These are phyloP conservation scores for Osmerus eperlanus DNA, from an alignment of 2,113 vertebrate species.

Conservation along the genomic window DNA sequence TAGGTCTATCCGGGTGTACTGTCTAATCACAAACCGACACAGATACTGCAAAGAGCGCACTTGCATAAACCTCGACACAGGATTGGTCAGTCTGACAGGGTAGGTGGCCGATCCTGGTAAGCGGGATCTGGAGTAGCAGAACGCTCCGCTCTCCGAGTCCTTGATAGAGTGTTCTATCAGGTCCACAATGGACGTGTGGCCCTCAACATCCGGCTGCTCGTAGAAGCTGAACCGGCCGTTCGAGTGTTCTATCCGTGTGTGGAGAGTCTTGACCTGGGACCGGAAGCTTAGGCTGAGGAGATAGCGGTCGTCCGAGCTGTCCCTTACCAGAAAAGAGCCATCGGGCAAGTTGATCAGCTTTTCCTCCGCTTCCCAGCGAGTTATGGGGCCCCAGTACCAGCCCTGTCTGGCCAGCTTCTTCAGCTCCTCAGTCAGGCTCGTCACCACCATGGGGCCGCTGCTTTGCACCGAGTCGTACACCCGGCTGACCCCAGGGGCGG, in stretches of 20 bases:
- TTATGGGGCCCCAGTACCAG: conserved; percentile 99
- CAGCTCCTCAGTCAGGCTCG: conserved; percentile 95
- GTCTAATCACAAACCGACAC: conserved; percentile 97
- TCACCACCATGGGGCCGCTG: conserved; percentile 93
- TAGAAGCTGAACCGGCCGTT: conserved; percentile 99
- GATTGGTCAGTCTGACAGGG: conserved; percentile 93
- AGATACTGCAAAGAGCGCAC: conserved; percentile 97
- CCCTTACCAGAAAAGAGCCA: conserved; percentile 93
- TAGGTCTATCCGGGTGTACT: conserved; percentile 97
- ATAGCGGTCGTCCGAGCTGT: conserved; percentile 96
- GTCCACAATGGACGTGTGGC: conserved; percentile 96
- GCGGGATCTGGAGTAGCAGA: conserved; percentile 97
- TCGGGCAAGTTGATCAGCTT: conserved; percentile 90
- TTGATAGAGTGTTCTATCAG: conserved; percentile 96
- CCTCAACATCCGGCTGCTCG: conserved; percentile 96
- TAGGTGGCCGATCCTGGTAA: conserved; percentile 95
- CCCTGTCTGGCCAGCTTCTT: conserved; percentile 97
- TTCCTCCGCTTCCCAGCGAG: conserved; percentile 96
- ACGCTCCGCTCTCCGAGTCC: conserved; percentile 97
- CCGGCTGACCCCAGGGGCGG: conserved; percentile 89
- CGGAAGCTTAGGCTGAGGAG: conserved; percentile 97
- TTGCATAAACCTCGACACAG: conserved; percentile 98
- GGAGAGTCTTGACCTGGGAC: conserved; percentile 94
- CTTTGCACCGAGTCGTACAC: conserved; percentile 95
- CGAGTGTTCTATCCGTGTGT: conserved; percentile 97